Evolutionary conservation across 2,888 invertebrate species (phyloP).

Genomic region (Tupiocoris notatus): DNA sequence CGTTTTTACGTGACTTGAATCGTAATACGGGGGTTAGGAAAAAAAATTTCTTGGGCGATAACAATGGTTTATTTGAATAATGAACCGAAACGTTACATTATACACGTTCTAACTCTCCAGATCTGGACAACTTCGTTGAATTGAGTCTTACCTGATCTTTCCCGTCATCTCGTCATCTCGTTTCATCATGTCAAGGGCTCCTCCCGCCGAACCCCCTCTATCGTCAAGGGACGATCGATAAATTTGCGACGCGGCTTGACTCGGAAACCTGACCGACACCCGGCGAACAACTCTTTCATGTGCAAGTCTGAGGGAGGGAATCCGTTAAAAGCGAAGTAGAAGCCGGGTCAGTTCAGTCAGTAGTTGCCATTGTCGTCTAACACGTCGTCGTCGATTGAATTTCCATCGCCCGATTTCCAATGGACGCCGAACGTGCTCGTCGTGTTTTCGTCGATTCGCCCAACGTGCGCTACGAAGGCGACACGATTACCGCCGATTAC

Average conservation of each 20-base stretch:
- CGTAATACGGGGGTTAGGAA: too few relatives aligned
- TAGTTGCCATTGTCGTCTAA: background rate
- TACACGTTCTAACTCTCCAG: too few relatives aligned
- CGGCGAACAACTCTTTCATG: too few relatives aligned
- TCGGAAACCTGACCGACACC: background rate
- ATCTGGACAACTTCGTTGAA: too few relatives aligned
- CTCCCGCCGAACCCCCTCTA: background rate
- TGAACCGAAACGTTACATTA: too few relatives aligned
- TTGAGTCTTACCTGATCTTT: background rate
- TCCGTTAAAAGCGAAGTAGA: background rate
- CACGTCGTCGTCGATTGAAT: background rate
- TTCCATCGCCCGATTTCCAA: background rate
- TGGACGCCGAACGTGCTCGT: background rate
- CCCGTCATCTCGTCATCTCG: background rate
- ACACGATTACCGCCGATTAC: constrained; percentile 8
- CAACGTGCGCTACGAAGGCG: background rate
- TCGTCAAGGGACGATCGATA: background rate
- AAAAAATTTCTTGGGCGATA: too few relatives aligned
- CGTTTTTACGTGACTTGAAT: too few relatives aligned
- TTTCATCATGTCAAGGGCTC: background rate
- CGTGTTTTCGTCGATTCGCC: constrained; percentile 21
- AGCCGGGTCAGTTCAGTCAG: background rate
- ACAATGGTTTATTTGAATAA: too few relatives aligned
- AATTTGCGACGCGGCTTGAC: background rate
- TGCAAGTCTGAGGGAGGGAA: background rate